Evolutionary conservation across 2,113 vertebrate genomes (phyloP).

Genomic region (Sminthopsis crassicaudata): DNA sequence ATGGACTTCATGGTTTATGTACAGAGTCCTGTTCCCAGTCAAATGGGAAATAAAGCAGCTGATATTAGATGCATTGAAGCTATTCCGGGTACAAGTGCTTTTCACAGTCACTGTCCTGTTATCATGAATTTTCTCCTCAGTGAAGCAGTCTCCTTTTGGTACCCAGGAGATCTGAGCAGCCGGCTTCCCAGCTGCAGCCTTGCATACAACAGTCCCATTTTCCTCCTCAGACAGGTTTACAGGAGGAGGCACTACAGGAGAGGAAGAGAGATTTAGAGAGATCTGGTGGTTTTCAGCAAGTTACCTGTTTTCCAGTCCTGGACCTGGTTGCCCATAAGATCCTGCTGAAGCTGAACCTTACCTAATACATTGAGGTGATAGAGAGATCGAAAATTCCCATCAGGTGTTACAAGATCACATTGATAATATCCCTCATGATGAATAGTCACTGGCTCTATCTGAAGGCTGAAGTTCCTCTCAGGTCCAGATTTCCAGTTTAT

Average conservation of each 20-base stretch:
- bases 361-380: conserved; percentile 55
- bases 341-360: conserved; percentile 63
- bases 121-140: neutral
- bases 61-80: neutral
- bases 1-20: neutral
- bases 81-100: conserved; percentile 53
- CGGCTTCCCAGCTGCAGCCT: conserved; percentile 44
- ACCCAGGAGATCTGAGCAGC: conserved; percentile 37
- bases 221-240: conserved; percentile 11
- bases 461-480: neutral
- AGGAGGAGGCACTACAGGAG: conserved; percentile 30
- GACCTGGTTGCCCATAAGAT: neutral
- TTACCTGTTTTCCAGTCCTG: neutral
- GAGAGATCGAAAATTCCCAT: accelerated
- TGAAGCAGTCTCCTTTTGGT: neutral
- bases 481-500: conserved; percentile 49
- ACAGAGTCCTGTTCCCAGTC: conserved; percentile 62
- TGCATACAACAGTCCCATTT: conserved; percentile 13
- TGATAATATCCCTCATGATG: conserved; percentile 65
- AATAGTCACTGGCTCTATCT: conserved; percentile 21
- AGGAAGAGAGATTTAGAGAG: conserved; percentile 35
- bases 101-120: conserved; percentile 70
- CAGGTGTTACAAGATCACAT: neutral
- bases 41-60: conserved; percentile 74
- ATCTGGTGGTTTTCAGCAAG: neutral